Evolutionary conservation across 2,888 invertebrate genomes (phyloP).

Genomic region (Trachelus stipa): DNA sequence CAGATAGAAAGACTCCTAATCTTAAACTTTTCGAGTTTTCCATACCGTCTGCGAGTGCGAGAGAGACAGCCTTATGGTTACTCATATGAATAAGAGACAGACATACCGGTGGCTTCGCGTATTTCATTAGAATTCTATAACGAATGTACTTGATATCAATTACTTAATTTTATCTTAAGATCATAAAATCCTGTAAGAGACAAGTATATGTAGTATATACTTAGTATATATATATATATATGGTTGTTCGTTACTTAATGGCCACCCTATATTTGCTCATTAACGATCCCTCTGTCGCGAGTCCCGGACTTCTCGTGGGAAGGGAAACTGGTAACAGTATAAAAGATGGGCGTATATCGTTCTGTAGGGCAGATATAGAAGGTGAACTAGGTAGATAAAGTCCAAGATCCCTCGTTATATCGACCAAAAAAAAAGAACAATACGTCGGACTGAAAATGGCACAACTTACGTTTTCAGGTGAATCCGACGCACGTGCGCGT

Average conservation of each 20-base stretch:
- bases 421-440: conserved; percentile 35
- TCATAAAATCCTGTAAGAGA: too few relatives aligned
- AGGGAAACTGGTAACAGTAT: conserved; percentile 17
- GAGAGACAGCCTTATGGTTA: too few relatives aligned
- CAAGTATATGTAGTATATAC: too few relatives aligned
- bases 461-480: conserved; percentile 57
- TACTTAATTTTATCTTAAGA: too few relatives aligned
- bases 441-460: conserved; percentile 47
- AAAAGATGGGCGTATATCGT: neutral
- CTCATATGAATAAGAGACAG: too few relatives aligned
- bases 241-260: conserved; percentile 41
- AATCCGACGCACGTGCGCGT: conserved; percentile 15
- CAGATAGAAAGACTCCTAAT: neutral
- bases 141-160: too few relatives aligned
- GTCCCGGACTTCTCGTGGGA: conserved; percentile 39
- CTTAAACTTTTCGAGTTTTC: neutral
- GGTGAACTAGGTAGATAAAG: conserved; percentile 27
- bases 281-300: conserved; percentile 55
- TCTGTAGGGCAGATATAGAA: neutral
- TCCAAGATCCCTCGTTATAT: conserved; percentile 34
- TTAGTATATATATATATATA: too few relatives aligned
- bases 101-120: too few relatives aligned
- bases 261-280: conserved; percentile 53
- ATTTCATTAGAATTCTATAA: too few relatives aligned
- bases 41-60: too few relatives aligned